Evolutionary conservation across 2,113 vertebrate genomes (phyloP).

Genomic region (Cyprinus carpio): DNA sequence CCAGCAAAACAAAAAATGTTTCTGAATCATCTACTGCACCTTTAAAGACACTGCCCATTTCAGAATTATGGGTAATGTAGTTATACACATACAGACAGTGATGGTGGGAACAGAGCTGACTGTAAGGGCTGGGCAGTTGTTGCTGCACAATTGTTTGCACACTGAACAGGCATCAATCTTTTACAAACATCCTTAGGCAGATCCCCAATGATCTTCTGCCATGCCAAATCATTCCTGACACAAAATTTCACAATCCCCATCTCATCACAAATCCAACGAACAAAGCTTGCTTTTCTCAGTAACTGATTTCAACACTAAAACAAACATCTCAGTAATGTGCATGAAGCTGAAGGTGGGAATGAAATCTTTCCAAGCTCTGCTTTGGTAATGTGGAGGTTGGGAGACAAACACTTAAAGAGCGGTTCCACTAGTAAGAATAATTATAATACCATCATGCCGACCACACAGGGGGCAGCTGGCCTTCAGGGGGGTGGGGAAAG

Average conservation of each 20-base stretch:
- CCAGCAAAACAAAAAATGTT: no score
- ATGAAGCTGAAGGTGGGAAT: not conserved
- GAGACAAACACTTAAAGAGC: not conserved
- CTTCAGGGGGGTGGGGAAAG: not conserved
- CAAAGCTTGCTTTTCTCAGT: not conserved
- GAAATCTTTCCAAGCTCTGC: not conserved
- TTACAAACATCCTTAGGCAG: constrained; percentile 55
- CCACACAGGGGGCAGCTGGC: constrained; percentile 10
- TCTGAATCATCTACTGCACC: no score
- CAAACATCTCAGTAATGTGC: not conserved
- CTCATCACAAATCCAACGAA: not conserved
- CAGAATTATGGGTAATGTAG: constrained; percentile 5
- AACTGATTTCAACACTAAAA: not conserved
- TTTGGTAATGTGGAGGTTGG: not conserved
- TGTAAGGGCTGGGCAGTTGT: constrained; percentile 17
- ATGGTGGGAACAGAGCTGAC: not conserved
- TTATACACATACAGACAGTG: not conserved
- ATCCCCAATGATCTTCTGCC: not conserved
- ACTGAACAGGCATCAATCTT: constrained; percentile 30
- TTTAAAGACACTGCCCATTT: not conserved
- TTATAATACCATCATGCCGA: not conserved
- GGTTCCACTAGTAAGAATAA: not conserved
- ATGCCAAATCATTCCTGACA: not conserved
- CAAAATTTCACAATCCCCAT: constrained; percentile 22
- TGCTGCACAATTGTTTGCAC: constrained; percentile 4